A percentile compares a stretch with the other conserved stretches of the same genome.
Conservation (phyloP, 2,113 vertebrate genomes). For the Indicator maculatus region DNA sequence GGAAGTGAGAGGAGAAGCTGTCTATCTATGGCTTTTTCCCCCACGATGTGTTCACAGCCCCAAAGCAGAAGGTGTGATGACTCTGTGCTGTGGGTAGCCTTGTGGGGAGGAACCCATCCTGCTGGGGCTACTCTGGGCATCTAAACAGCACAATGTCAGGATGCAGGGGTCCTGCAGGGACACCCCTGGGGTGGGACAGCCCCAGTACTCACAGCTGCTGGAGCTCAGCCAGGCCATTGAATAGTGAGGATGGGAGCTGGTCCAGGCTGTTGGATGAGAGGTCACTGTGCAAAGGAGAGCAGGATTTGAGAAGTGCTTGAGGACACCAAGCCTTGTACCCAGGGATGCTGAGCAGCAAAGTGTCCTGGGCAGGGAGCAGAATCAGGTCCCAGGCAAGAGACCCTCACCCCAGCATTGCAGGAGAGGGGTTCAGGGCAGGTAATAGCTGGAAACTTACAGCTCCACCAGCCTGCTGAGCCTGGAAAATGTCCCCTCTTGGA, state of each 20-base stretch:
- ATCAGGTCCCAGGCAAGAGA: accelerated
- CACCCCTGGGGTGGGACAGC: neutral
- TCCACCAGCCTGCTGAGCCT: constrained; percentile 70
- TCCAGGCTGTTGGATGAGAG: constrained; percentile 68
- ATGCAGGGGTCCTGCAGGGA: neutral
- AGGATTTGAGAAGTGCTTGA: accelerated
- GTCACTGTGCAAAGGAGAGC: constrained; percentile 46
- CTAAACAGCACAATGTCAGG: accelerated
- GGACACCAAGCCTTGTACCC: neutral
- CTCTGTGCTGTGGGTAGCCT: neutral
- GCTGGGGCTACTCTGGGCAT: accelerated
- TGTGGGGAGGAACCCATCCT: accelerated
- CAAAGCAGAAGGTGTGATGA: accelerated
- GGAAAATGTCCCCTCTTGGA: constrained; percentile 68
- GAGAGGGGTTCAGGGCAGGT: accelerated
- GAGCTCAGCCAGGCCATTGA: constrained; percentile 56
- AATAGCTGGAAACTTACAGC: constrained; percentile 51
- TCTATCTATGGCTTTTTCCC: neutral
- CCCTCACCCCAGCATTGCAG: neutral
- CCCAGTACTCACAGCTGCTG: constrained; percentile 70
- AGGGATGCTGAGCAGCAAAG: neutral
- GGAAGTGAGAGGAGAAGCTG: neutral
- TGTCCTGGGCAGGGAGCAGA: neutral
- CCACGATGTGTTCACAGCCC: accelerated
- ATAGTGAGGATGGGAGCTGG: constrained; percentile 50